Base-by-base conservation (phyloP, 2,113 vertebrate genomes). In the Trogon surrucura region DNA sequence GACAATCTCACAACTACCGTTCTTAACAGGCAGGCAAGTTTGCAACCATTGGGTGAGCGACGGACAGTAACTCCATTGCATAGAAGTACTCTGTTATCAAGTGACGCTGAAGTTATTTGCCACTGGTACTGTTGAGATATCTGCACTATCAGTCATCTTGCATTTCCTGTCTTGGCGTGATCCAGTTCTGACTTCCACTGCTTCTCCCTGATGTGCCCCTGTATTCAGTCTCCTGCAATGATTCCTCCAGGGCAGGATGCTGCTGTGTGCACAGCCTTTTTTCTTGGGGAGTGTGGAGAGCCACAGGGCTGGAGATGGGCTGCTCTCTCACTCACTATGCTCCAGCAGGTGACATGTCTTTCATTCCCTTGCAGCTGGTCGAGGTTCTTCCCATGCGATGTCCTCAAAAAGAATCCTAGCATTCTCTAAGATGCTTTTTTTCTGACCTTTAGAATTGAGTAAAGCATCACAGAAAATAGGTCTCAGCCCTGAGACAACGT, bases 271-370 rank as follows among this genome's bases (percentile, higher is more conserved):
- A 7, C 0, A 1, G 20, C 12, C 13, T 80, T 58, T 80, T 36
- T 36, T 78, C 54, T 16, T 29, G 29, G 16, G 48, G 16, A 78
- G 3, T 0, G 0, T 13, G 15, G 9, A 34, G 30, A 58, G 30
- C 19, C 16, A 38, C 75, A 15, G 18, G 19, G 14, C 22, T 91
- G n/a, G 25, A 73, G 17, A 15, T 15, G 16, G 66, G 50, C 36
- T 57, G 36, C 25, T 74, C 11, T 56, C 30, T 60, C 9, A 7
- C 22, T 61, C 23, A 7, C 45, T 50, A 2, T 60, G 22, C 12
- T 54, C 21, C 21, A 80, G 10, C 62, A 38, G 45, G 13, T 11
- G 51, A 17, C 10, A 6, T 12, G 30, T 6, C 8, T 58, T 64
- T 48, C 45, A 53, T 26, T 58, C 15, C 9, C 62, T 50, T 71